A percentile compares a stretch with the other conserved stretches of the same genome.
Conservation (phyloP, 2,888 invertebrate species). For the Hydrotaea diabolus region DNA sequence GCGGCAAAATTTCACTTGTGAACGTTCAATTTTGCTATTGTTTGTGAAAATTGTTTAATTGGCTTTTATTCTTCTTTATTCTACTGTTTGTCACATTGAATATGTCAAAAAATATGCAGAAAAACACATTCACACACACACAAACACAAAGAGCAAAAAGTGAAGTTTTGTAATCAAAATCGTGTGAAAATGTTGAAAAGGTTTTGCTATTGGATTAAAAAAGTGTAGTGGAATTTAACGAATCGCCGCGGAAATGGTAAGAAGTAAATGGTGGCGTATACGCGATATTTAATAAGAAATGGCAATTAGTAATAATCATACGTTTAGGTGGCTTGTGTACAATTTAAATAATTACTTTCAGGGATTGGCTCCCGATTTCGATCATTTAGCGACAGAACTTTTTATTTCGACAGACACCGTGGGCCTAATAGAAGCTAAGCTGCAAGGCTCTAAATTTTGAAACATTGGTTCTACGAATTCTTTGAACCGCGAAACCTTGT, state of each 20-base stretch:
- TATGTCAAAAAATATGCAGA: background rate
- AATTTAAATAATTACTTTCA: too few species aligned
- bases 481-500: too few species aligned
- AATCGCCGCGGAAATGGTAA: background rate
- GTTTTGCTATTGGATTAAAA: conserved; percentile 21
- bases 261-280: conserved; percentile 11
- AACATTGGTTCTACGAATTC: too few species aligned
- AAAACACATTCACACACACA: too few species aligned
- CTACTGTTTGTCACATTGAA: background rate
- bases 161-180: background rate
- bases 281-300: background rate
- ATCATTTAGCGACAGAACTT: too few species aligned
- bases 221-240: background rate
- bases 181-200: background rate
- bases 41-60: conserved; percentile 16
- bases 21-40: background rate
- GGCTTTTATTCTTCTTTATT: background rate
- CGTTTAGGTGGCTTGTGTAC: background rate
- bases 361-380: too few species aligned
- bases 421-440: too few species aligned
- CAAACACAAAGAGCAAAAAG: too few species aligned
- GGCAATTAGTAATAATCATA: background rate
- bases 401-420: too few species aligned
- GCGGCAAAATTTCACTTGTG: conserved; percentile 15
- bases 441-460: too few species aligned